These are phyloP conservation scores for Bombus difficillimus DNA, from an alignment of 1,140 invertebrate species.

Conservation along the genomic window DNA sequence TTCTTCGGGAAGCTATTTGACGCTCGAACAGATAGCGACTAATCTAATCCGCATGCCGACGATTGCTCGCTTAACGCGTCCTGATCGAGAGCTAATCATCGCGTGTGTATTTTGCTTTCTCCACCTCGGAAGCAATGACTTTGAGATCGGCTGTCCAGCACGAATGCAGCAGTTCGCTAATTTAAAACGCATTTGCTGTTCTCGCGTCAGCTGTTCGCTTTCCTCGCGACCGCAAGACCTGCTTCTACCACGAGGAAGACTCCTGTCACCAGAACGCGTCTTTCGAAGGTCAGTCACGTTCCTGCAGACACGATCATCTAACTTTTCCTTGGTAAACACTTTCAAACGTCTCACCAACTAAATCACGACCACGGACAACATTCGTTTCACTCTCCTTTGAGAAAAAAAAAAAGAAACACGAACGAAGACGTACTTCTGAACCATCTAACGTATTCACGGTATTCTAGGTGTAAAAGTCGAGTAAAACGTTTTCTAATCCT, in stretches of 20 bases:
- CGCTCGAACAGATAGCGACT: not conserved
- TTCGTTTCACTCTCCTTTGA: not conserved
- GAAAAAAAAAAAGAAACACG: too few relatives aligned
- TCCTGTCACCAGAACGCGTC: not conserved
- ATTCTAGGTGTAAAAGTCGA: too few relatives aligned
- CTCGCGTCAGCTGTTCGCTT: not conserved
- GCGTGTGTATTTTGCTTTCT: conserved; percentile 12
- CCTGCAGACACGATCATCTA: not conserved
- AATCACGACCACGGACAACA: not conserved
- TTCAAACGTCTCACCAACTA: not conserved
- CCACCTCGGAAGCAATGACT: conserved; percentile 18
- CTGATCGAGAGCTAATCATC: not conserved
- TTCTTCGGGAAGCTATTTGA: not conserved
- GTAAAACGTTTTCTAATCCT: too few relatives aligned
- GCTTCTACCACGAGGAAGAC: conserved; percentile 8
- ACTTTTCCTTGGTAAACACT: not conserved
- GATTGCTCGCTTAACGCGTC: not conserved
- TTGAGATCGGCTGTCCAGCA: not conserved
- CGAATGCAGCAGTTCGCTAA: not conserved
- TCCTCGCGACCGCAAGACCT: not conserved
- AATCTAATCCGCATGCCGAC: conserved; percentile 2
- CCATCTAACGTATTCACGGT: too few relatives aligned
- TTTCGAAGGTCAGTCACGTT: not conserved
- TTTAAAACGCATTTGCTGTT: conserved; percentile 4
- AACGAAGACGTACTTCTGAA: too few relatives aligned